A percentile compares a stretch with the other conserved stretches of the same genome.
Conservation (phyloP, 2,888 invertebrate species). For the Drosophila mulleri region DNA sequence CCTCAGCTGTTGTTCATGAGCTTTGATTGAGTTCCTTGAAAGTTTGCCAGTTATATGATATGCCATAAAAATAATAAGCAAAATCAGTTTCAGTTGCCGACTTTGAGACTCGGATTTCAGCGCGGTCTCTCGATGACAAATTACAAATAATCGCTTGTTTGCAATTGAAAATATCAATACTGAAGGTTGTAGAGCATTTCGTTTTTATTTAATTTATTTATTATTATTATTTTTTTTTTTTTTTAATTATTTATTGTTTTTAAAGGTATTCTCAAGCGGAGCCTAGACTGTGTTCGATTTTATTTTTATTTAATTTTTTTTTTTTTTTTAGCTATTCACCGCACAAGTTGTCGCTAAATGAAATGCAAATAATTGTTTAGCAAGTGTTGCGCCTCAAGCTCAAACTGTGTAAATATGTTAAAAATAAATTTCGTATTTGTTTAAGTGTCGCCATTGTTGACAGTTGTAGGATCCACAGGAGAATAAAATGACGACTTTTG, state of each 20-base stretch:
- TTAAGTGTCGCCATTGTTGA: slow-evolving; percentile 44
- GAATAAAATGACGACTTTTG: not conserved
- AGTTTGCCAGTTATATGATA: slow-evolving; percentile 42
- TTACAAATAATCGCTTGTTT: slow-evolving; percentile 58
- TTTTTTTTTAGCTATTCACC: slow-evolving; percentile 1
- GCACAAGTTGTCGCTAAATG: slow-evolving; percentile 12
- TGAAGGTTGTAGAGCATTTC: slow-evolving; percentile 14
- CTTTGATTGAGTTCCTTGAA: slow-evolving; percentile 48
- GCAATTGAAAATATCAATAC: slow-evolving; percentile 36
- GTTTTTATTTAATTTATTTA: not conserved
- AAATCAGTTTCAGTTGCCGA: slow-evolving; percentile 35
- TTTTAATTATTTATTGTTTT: not conserved
- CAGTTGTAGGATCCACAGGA: slow-evolving; percentile 19
- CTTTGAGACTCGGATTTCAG: slow-evolving; percentile 54
- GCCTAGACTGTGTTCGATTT: not conserved
- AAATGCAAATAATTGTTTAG: slow-evolving; percentile 38
- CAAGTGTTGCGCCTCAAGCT: slow-evolving; percentile 32
- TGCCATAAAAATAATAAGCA: slow-evolving; percentile 44
- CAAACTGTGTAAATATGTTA: slow-evolving; percentile 31
- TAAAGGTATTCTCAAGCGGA: slow-evolving; percentile 19
- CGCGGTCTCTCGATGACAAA: slow-evolving; percentile 67
- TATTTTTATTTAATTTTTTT: too few species aligned
- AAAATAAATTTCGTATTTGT: slow-evolving; percentile 43
- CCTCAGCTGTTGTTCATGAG: slow-evolving; percentile 56
- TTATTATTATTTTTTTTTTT: too few species aligned